These are phyloP conservation scores for Gymnothorax javanicus DNA, from an alignment of 2,797 vertebrate species.

Conservation along the genomic window DNA sequence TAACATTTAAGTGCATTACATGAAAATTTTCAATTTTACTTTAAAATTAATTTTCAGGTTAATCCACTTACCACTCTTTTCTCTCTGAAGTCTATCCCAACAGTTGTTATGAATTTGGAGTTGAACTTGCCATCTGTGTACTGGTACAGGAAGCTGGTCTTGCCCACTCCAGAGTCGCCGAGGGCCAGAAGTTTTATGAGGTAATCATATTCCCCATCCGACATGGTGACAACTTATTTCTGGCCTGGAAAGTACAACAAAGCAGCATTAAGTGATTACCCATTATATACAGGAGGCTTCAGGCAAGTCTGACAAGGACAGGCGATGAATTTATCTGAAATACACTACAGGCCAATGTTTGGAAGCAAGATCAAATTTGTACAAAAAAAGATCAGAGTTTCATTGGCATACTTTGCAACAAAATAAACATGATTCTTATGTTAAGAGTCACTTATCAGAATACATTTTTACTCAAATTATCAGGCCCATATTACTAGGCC, in stretches of 20 bases:
- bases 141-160: slow-evolving; percentile 96
- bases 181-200: slow-evolving; percentile 99
- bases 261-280: not conserved
- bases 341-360: no score
- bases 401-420: no score
- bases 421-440: no score
- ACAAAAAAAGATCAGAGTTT: no score
- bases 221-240: slow-evolving; percentile 83
- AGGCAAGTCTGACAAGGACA: not conserved
- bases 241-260: slow-evolving; percentile 64
- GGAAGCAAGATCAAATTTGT: no score
- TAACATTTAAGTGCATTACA: not conserved
- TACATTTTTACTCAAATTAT: no score
- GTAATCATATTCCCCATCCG: slow-evolving; percentile 99
- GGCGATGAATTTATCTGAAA: not conserved
- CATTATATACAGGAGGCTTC: not conserved
- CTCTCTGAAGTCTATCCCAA: slow-evolving; percentile 98
- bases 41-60: not conserved
- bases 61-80: slow-evolving; percentile 87
- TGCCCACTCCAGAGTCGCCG: slow-evolving; percentile 96
- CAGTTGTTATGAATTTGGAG: slow-evolving; percentile 97
- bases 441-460: no score
- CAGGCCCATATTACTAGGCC: no score
- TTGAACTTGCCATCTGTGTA: slow-evolving; percentile 97
- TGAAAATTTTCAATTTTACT: not conserved